Conservation (phyloP, 2,797 vertebrate genomes). For the Sebastes nivosus region DNA sequence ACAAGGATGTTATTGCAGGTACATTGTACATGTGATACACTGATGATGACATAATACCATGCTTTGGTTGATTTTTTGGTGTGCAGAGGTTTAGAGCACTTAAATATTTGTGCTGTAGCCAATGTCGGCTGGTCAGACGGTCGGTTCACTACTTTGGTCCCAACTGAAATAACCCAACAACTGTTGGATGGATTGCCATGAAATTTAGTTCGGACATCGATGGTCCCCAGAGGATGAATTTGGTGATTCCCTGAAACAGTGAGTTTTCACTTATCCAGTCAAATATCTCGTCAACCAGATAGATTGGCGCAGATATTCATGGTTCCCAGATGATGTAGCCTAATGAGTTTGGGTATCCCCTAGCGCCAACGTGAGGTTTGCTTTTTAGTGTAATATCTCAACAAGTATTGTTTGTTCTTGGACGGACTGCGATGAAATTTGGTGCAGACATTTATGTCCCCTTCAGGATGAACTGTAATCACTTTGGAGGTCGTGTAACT, state of each 20-base stretch:
- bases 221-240: no score
- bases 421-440: no score
- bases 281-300: neutral
- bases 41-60: neutral
- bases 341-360: neutral
- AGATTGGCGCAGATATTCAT: neutral
- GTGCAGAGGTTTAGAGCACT: neutral
- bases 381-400: neutral
- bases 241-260: no score
- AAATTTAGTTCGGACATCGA: neutral
- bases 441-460: no score
- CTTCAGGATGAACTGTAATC: no score
- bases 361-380: neutral
- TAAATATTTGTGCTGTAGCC: neutral
- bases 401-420: no score
- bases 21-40: neutral
- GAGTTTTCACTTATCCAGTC: no score
- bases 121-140: neutral
- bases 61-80: neutral
- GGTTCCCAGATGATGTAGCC: neutral
- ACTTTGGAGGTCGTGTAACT: no score
- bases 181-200: neutral
- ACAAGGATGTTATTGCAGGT: conserved; percentile 91
- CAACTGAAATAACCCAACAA: neutral
- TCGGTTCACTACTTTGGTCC: neutral